These are phyloP conservation scores for Tetragnatha montana DNA, from an alignment of 2,888 invertebrate genomes.

Conservation along the genomic window DNA sequence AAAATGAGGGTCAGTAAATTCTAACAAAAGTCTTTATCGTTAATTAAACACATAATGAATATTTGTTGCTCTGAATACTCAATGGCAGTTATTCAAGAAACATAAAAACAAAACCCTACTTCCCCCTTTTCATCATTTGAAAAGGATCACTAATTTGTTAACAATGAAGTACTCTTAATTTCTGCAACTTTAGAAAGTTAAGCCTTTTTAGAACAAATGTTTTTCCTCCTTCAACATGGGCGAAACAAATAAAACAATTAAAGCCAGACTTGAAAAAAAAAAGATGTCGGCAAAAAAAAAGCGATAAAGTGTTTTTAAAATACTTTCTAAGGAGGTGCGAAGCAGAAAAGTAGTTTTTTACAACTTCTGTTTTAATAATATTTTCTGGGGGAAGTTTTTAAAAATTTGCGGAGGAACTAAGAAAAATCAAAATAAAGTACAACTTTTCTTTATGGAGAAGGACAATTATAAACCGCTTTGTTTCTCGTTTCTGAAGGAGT, in stretches of 20 bases:
- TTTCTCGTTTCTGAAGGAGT: not conserved
- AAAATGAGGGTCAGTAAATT: not conserved
- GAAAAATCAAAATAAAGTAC: not conserved
- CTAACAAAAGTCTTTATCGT: not conserved
- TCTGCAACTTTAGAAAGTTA: not conserved
- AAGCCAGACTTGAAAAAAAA: not conserved
- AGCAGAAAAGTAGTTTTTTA: not conserved
- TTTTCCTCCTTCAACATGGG: not conserved
- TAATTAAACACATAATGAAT: not conserved
- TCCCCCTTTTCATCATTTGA: not conserved
- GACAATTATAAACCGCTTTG: not conserved
- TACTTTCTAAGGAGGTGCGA: not conserved
- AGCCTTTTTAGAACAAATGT: not conserved
- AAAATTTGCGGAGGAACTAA: not conserved
- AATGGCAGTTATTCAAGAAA: not conserved
- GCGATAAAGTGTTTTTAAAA: not conserved
- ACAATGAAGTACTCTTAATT: not conserved
- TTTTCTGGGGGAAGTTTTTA: not conserved
- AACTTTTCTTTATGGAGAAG: not conserved
- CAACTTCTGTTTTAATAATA: not conserved
- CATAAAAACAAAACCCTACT: not conserved
- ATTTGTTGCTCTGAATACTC: not conserved
- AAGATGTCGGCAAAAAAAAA: not conserved
- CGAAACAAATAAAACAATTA: not conserved
- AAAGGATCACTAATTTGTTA: not conserved